A percentile compares a stretch with the other conserved stretches of the same genome.
Evolutionary conservation across 1,140 invertebrate genomes (phyloP).

Genomic region (Euglossa dilemma): DNA sequence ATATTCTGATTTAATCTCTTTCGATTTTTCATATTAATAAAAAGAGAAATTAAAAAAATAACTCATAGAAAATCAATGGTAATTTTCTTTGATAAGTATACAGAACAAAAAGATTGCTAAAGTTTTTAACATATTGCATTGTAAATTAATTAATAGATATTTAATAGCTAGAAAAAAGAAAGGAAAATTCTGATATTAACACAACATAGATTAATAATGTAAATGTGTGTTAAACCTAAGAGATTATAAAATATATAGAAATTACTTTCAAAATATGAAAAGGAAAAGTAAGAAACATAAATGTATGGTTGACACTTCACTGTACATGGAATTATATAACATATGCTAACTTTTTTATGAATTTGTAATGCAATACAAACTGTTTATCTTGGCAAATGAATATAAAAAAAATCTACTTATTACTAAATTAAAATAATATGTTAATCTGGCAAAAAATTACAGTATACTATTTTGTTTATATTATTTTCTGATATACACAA

Average conservation of each 20-base stretch:
- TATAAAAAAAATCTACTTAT: conserved; percentile 51
- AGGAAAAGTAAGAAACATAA: conserved; percentile 14
- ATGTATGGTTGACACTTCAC: conserved; percentile 52
- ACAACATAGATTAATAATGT: conserved; percentile 21
- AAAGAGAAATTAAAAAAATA: not conserved
- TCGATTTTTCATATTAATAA: not conserved
- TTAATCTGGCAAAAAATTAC: conserved; percentile 36
- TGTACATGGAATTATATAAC: conserved; percentile 48
- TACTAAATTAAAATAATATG: conserved; percentile 44
- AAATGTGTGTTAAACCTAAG: conserved; percentile 25
- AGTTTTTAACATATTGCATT: not conserved
- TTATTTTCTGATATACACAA: conserved; percentile 28
- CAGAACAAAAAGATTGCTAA: not conserved
- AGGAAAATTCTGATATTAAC: not conserved
- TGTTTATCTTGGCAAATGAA: not conserved
- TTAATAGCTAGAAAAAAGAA: conserved; percentile 23
- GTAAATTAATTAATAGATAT: conserved; percentile 26
- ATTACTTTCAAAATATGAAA: not conserved
- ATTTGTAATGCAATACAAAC: conserved; percentile 39
- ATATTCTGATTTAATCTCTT: not conserved
- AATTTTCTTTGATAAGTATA: conserved; percentile 7
- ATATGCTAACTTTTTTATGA: conserved; percentile 22
- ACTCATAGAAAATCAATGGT: conserved; percentile 27
- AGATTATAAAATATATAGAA: conserved; percentile 39
- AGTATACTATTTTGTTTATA: conserved; percentile 21